These are phyloP conservation scores for Triplophysa tibetana DNA, from an alignment of 2,113 vertebrate genomes.

Conservation along the genomic window DNA sequence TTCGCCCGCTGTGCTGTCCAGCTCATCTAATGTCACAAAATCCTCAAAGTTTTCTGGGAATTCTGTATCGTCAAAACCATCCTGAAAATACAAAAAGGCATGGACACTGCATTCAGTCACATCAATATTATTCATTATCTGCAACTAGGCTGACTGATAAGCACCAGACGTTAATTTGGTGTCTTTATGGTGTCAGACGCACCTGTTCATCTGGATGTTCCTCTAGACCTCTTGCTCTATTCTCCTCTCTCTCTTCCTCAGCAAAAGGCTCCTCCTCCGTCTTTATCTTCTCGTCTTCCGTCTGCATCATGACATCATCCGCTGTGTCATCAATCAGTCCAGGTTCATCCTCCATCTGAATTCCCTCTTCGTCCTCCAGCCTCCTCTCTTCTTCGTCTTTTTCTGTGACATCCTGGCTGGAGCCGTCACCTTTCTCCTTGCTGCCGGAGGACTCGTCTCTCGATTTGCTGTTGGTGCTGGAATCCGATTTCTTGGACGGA, in stretches of 20 bases:
- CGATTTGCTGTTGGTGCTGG: constrained; percentile 30
- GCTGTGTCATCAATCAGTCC: constrained; percentile 3
- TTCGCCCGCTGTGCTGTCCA: constrained; percentile 60
- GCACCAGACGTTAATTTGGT: no score
- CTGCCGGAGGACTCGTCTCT: constrained; percentile 23
- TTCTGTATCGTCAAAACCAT: constrained; percentile 54
- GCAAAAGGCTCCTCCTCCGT: neutral
- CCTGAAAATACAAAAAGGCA: constrained; percentile 35
- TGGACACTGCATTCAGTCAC: neutral
- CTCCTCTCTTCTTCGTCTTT: constrained; percentile 13
- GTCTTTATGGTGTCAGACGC: neutral
- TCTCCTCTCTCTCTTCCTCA: constrained; percentile 11
- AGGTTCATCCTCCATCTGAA: constrained; percentile 57
- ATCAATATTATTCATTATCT: neutral
- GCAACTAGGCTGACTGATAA: no score
- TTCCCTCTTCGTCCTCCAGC: constrained; percentile 32
- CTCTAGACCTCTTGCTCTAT: constrained; percentile 25
- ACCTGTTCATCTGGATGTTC: constrained; percentile 40
- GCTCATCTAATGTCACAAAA: constrained; percentile 83
- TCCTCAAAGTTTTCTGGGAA: constrained; percentile 82
- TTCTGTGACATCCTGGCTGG: constrained; percentile 18
- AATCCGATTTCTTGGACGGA: constrained; percentile 33
- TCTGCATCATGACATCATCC: neutral
- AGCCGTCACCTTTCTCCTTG: constrained; percentile 40
- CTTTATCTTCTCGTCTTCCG: neutral